Conservation (phyloP, 2,113 vertebrate species). For the Nyctibius bracteatus region DNA sequence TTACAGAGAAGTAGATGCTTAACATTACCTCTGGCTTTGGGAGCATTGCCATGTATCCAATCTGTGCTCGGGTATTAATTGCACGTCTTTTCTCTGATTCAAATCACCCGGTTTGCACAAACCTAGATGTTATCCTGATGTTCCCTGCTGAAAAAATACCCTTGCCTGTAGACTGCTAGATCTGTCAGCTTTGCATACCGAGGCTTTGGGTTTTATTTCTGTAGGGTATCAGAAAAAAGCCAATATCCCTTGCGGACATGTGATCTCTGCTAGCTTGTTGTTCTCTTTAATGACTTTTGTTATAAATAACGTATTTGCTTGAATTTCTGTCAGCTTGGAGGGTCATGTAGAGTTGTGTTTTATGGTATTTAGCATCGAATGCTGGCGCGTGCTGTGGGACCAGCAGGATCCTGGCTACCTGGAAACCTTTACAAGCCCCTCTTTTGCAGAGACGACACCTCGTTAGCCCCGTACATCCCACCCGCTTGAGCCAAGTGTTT, state of each 20-base stretch:
- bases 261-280: rapidly evolving
- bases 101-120: neutral
- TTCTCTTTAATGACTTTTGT: neutral
- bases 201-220: neutral
- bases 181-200: neutral
- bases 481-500: neutral
- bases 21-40: neutral
- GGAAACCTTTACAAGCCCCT: neutral
- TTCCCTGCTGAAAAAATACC: neutral
- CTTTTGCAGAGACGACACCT: neutral
- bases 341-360: rapidly evolving
- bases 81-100: neutral
- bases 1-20: neutral
- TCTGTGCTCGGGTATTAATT: conserved; percentile 4
- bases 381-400: rapidly evolving
- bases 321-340: neutral
- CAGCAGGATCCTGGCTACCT: neutral
- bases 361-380: rapidly evolving
- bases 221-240: neutral
- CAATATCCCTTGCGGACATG: neutral
- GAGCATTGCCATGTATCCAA: neutral
- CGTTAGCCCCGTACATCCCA: neutral
- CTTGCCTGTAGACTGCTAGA: neutral
- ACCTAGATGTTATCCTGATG: neutral
- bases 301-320: neutral